Percentiles rank a stretch among this genome's conserved stretches.
Evolutionary conservation across 2,113 vertebrate species (phyloP).

Genomic region (Calidris pugnax): DNA sequence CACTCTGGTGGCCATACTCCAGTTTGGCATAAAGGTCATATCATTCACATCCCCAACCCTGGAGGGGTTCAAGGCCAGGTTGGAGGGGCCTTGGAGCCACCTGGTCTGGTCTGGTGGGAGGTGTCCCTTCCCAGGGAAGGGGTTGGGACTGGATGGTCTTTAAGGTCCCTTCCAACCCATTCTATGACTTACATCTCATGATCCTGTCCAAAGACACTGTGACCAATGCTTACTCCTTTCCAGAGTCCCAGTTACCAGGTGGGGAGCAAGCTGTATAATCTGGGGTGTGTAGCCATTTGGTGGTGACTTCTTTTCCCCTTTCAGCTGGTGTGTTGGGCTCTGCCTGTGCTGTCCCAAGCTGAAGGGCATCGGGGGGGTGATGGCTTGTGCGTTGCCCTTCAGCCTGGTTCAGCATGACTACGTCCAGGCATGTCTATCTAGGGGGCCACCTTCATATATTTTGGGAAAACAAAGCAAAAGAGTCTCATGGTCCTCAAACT

Average conservation of each 20-base stretch:
- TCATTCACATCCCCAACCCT: neutral
- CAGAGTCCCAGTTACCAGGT: neutral
- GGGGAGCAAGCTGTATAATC: neutral
- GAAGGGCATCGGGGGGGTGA: accelerated
- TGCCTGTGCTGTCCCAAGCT: neutral
- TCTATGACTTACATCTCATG: neutral
- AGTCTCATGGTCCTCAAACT: neutral
- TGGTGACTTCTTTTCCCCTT: neutral
- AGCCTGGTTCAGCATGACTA: accelerated
- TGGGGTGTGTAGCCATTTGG: too few species aligned
- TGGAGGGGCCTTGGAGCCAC: neutral
- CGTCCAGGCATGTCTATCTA: neutral
- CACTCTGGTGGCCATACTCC: neutral
- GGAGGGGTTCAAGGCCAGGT: neutral
- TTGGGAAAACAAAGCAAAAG: neutral
- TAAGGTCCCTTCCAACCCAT: neutral
- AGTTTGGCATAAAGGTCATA: accelerated
- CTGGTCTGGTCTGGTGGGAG: neutral
- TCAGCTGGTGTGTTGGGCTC: neutral
- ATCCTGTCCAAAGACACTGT: neutral
- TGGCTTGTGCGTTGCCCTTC: neutral
- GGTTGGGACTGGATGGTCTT: neutral
- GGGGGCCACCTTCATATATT: neutral
- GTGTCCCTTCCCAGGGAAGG: neutral
- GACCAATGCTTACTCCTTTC: neutral